Evolutionary conservation across 2,113 vertebrate genomes (phyloP).

Genomic region (Boulengeromyrus knoepffleri): DNA sequence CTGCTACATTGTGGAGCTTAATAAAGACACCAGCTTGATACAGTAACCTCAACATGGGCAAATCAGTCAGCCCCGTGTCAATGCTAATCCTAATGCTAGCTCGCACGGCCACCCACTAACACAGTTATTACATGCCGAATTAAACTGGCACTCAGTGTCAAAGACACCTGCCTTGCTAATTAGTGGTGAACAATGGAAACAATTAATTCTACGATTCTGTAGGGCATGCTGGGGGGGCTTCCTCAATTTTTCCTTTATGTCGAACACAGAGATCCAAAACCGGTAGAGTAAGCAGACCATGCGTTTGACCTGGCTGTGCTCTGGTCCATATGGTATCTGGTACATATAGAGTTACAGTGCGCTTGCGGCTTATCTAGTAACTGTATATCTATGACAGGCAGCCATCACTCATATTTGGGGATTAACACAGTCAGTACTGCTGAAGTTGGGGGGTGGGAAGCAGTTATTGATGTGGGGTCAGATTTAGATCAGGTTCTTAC

Average conservation of each 20-base stretch:
- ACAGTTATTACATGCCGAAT: constrained; percentile 7
- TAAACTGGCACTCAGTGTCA: background rate
- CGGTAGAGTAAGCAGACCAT: background rate
- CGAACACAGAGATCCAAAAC: background rate
- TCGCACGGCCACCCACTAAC: background rate
- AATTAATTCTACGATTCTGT: background rate
- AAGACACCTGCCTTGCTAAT: background rate
- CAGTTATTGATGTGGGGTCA: background rate
- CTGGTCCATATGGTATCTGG: background rate
- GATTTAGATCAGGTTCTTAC: background rate
- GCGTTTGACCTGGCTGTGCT: background rate
- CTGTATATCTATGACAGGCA: constrained; percentile 10
- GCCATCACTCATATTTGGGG: constrained; percentile 19
- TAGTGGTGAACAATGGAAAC: background rate
- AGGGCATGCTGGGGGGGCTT: background rate
- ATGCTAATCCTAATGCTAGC: background rate
- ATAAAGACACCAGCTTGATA: background rate
- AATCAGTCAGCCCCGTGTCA: background rate
- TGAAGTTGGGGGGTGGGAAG: background rate
- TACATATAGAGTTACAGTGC: constrained; percentile 3
- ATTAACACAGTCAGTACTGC: constrained; percentile 2
- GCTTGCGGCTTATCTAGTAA: background rate
- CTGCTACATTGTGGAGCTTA: background rate
- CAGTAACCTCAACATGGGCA: background rate
- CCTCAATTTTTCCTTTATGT: background rate